These are phyloP conservation scores for Cataglyphis livida DNA, from an alignment of 2,888 invertebrate genomes.

Conservation along the genomic window DNA sequence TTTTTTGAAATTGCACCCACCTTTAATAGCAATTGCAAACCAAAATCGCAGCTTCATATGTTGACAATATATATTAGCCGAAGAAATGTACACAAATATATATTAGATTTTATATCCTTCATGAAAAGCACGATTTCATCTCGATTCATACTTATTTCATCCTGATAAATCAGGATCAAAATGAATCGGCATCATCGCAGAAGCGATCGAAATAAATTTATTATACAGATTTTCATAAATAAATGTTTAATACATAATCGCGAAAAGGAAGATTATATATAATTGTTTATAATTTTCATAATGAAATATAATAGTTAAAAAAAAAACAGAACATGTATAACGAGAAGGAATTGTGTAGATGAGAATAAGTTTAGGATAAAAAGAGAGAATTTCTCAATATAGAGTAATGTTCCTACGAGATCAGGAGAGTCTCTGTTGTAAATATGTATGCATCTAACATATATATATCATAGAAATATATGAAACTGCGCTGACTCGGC, in stretches of 20 bases:
- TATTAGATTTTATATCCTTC: not conserved
- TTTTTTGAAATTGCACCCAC: constrained; percentile 46
- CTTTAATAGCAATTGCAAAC: not conserved
- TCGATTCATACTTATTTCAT: not conserved
- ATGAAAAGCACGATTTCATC: not conserved
- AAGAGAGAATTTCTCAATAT: constrained; percentile 12
- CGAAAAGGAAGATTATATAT: not conserved
- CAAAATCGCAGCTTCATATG: not conserved
- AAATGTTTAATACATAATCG: not conserved
- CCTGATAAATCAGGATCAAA: not conserved
- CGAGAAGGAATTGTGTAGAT: no score
- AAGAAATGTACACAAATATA: not conserved
- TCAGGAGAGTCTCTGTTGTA: not conserved
- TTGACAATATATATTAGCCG: not conserved
- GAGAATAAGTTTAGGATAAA: constrained; percentile 25
- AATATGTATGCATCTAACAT: not conserved
- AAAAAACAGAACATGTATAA: no score
- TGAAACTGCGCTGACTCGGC: not conserved
- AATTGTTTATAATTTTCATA: no score
- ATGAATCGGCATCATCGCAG: not conserved
- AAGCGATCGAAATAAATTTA: not conserved
- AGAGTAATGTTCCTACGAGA: constrained; percentile 1
- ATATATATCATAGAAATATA: not conserved
- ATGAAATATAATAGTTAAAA: no score
- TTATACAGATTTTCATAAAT: not conserved